Base-by-base conservation (phyloP, 2,888 invertebrate genomes). In the Agrochola circellaris region DNA sequence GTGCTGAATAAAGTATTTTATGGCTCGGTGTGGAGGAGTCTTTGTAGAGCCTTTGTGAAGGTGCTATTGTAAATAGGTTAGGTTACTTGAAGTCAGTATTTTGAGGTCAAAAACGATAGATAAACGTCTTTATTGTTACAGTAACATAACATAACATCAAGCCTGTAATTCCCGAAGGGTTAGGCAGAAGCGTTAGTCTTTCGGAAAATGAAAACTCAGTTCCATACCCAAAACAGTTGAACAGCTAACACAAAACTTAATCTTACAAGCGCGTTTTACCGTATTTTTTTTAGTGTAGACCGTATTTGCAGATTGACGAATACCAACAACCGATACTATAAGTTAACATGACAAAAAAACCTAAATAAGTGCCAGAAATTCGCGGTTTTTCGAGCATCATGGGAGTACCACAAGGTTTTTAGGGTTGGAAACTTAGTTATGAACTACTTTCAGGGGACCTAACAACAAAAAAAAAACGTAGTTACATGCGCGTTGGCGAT, bases 1-100 rank as follows among this genome's bases (percentile, higher is more conserved):
- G 61, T 84, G 68, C 74, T 61, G 84, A 79, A 84, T 80, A 75
- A 61, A 75, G 64, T 64, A 64, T 83, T 38, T 65, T 60, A 54
- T 64, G 56, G 42, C 26, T 58, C 64, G 66, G 20, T 65, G 51
- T 26, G 48, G 51, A 11, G 34, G 64, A 64, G 54, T 56, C n/a
- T 61, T 61, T 67, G 56, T 62, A 58, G 62, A 76, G 77, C 34
- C 56, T 82, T 73, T 66, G 60, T 73, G 62, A n/a, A 42, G 15
- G 45, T 67, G 20, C 20, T 75, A 76, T 58, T 54, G 66, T 61
- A 82, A 82, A 23, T 56, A 70, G n/a, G 54, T 66, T n/a, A 58
- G 75, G 45, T 68, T 64, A 60, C 17, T 48, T 38, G 13, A 42
- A 69, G 51, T 54, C 15, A 20, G 17, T 54, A 73, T 42, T 51